phyloP scores from a whole-genome alignment of 1,140 invertebrate genomes.

The Bombus fervidus region DNA sequence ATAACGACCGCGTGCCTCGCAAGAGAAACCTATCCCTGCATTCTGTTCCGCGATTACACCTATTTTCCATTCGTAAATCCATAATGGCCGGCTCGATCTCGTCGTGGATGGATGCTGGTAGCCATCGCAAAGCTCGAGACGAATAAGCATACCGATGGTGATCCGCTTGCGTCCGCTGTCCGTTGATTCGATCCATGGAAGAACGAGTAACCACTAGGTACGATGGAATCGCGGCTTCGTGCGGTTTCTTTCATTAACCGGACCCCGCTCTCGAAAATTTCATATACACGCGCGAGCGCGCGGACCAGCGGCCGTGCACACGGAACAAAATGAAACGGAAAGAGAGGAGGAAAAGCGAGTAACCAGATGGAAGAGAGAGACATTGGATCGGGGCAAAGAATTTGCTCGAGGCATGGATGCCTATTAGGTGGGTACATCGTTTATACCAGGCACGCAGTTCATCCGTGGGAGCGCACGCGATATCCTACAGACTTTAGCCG shows the following conservation, averaged over 20 bases:
- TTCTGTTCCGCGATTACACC: conserved; percentile 14
- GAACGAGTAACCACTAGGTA: background rate
- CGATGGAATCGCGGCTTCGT: conserved; percentile 43
- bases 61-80: conserved; percentile 37
- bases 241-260: conserved; percentile 63
- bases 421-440: conserved; percentile 80
- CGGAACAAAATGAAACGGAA: conserved; percentile 20
- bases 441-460: conserved; percentile 80
- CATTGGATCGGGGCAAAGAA: conserved; percentile 68
- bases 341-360: conserved; percentile 24
- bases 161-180: background rate
- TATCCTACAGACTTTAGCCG: conserved; percentile 74
- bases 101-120: background rate
- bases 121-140: background rate
- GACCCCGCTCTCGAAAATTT: conserved; percentile 31
- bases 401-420: conserved; percentile 80
- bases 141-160: background rate
- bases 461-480: conserved; percentile 79
- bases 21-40: too few species aligned
- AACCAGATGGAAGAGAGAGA: conserved; percentile 54
- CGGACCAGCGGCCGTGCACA: background rate
- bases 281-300: background rate
- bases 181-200: background rate
- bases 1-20: background rate
- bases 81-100: conserved; percentile 26